A percentile compares a stretch with the other conserved stretches of the same genome.
Conservation (phyloP, 2,888 invertebrate species). For the Agelastica alni region DNA sequence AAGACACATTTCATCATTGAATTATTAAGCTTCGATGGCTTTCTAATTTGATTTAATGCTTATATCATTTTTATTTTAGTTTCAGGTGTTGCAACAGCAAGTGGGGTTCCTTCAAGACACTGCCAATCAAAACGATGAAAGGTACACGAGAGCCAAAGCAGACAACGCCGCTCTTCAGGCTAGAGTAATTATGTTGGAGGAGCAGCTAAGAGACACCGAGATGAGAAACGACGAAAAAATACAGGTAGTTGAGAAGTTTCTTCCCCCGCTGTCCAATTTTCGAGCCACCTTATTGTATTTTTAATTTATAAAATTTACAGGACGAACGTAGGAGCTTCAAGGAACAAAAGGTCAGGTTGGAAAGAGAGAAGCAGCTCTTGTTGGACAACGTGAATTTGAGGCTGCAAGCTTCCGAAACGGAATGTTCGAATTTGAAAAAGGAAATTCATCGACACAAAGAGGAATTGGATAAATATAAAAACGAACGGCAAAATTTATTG, state of each 20-base stretch:
- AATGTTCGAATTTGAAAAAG: conserved; percentile 66
- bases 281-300: not conserved
- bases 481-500: conserved; percentile 61
- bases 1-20: too few relatives aligned
- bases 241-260: too few relatives aligned
- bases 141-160: conserved; percentile 87
- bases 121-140: conserved; percentile 83
- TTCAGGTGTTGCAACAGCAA: conserved; percentile 90
- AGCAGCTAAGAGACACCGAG: conserved; percentile 77
- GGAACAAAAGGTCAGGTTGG: conserved; percentile 80
- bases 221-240: conserved; percentile 59
- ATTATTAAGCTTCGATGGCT: too few relatives aligned
- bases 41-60: too few relatives aligned
- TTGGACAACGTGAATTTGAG: conserved; percentile 76
- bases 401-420: conserved; percentile 70
- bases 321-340: conserved; percentile 86
- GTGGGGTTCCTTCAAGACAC: conserved; percentile 87
- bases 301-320: conserved; percentile 43
- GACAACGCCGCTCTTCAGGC: conserved; percentile 92
- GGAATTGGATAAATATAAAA: conserved; percentile 66
- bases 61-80: conserved; percentile 62
- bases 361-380: conserved; percentile 80
- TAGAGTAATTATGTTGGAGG: conserved; percentile 89
- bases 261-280: not conserved
- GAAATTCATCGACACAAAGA: conserved; percentile 68